phyloP scores from a whole-genome alignment of 2,888 invertebrate genomes.

The Taphrorychus bicolor region DNA sequence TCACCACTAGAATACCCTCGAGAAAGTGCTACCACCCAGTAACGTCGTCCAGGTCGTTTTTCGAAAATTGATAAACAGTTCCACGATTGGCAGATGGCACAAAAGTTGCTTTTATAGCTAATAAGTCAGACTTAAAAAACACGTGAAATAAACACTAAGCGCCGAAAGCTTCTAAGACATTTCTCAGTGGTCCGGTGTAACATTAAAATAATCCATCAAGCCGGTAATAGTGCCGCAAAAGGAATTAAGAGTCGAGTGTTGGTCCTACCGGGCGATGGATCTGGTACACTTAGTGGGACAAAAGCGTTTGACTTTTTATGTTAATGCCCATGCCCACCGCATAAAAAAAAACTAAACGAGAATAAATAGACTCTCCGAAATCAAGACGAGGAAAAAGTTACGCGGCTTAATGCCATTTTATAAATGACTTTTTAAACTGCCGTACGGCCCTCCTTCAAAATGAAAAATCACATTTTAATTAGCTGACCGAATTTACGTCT shows the following conservation, averaged over 20 bases:
- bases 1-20: too few species aligned
- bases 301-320: conserved; percentile 8
- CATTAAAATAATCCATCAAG: conserved; percentile 6
- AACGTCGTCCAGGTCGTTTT: too few species aligned
- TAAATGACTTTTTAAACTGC: conserved; percentile 40
- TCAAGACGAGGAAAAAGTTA: conserved; percentile 22
- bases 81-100: too few species aligned
- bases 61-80: too few species aligned
- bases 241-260: conserved; percentile 6
- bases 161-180: too few species aligned
- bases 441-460: conserved; percentile 28
- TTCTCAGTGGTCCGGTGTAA: background rate
- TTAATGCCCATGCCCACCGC: conserved; percentile 1
- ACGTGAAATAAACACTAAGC: too few species aligned
- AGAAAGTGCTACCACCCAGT: too few species aligned
- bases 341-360: conserved; percentile 15
- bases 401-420: conserved; percentile 36
- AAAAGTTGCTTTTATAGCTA: too few species aligned
- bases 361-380: conserved; percentile 19
- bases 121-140: too few species aligned
- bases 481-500: conserved; percentile 28
- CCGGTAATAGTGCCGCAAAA: background rate
- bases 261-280: conserved; percentile 5
- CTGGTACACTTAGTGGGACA: conserved; percentile 8
- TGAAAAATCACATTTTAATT: conserved; percentile 41